phyloP scores from a whole-genome alignment of 2,113 vertebrate species.

The Rhynchomys soricoides region DNA sequence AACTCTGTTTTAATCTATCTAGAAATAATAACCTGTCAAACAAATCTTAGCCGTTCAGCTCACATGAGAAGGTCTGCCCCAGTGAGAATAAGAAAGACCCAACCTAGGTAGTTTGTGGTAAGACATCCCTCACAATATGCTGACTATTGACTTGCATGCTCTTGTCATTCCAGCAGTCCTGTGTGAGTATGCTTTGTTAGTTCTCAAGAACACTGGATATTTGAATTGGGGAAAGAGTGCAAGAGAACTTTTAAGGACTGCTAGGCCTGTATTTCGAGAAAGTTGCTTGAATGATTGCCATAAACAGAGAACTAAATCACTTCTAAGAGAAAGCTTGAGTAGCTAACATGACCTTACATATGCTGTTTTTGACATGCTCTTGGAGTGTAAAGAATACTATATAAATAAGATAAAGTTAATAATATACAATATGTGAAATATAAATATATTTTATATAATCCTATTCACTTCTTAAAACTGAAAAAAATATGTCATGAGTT shows the following conservation, averaged over 20 bases:
- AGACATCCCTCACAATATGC: neutral
- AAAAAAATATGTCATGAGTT: neutral
- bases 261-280: neutral
- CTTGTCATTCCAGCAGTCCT: neutral
- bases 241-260: neutral
- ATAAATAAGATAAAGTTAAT: neutral
- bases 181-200: fast-evolving
- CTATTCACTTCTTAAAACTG: neutral
- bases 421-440: neutral
- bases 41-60: neutral
- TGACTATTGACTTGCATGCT: fast-evolving
- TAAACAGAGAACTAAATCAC: neutral
- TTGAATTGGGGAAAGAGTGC: neutral
- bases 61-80: neutral
- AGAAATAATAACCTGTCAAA: neutral
- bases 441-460: neutral
- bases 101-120: fast-evolving
- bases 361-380: neutral
- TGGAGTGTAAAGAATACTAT: neutral
- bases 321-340: neutral
- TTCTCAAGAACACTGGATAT: neutral
- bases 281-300: neutral
- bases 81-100: neutral
- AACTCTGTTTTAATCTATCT: neutral
- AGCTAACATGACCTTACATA: neutral